Evolutionary conservation across 2,888 invertebrate species (phyloP), one percentile per base, ranked within the genome.

Genomic region (Ophion ellenae): DNA sequence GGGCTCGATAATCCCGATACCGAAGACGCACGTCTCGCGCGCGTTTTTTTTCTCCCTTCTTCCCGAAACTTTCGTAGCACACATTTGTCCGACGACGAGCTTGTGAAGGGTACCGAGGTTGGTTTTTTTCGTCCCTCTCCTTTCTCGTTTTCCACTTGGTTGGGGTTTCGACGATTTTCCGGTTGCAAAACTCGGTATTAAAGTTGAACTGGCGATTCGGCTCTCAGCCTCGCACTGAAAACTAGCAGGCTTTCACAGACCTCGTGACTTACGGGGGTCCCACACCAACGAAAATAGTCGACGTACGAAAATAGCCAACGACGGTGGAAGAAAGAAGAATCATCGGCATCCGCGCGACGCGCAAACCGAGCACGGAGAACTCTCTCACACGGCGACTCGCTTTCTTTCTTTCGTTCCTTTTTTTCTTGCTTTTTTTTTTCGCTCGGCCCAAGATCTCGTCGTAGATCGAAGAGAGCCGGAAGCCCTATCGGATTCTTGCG

Each of bases 201-300:
- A 88, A 87, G 91, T 89, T 90, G 90, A 63, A 90, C 90, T 88
- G 89, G 90, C 92, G 91, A 91, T 92, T 91, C 92, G 93, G 90
- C 91, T 89, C 91, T 89, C 90, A 88, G 90, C 90, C 91, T 90
- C 89, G 91, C 89, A 92, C 93, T 92, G 92, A 92, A 86, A 91
- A 92, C 88, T 90, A 89, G 64, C 61, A 59, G 64, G 69, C 69
- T 79, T 71, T 64, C 70, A 70, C 78, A 81, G 92, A 93, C 91
- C 89, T 91, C 91, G 90, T 92, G 91, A 92, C 92, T 90, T 81
- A 89, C 90, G 91, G 88, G 89, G 81, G 84, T 78, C 83, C 59
- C 71, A 78, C 70, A 77, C 64, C 82, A 76, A 88, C 87, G 86
- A 88, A 88, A 88, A 87, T 88, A 87, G 79, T 79, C 79, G 79